Evolutionary conservation across 2,797 vertebrate species (phyloP), one percentile per base, ranked within the genome.

Genomic region (Epinephelus malabaricus): DNA sequence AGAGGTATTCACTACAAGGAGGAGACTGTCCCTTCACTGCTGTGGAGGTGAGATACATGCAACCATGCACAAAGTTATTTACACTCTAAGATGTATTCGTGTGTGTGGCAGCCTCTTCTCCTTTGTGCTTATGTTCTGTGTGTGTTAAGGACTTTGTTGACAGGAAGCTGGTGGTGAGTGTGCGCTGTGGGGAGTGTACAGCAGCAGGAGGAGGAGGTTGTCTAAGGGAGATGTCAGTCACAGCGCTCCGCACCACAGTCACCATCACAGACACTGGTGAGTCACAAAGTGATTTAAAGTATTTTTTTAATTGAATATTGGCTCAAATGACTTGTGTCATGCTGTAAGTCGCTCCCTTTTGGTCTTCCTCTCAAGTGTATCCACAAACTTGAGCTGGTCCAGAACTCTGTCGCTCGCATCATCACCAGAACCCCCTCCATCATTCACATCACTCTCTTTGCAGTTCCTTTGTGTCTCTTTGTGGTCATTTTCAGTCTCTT

Each of bases 251-350:
- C 21, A 95, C 94, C 21, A 94, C 94, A 0, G 84, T 96, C 46
- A 95, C 90, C 27, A 89, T 99, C 67, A 95, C 93, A 19, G 90
- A 92, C 86, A 93, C 96, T 81, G 97, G 98, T 98, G 77, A 93
- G 88, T 43, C 40, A 43, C 40, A 43, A 43, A 10, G 40, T 43
- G 3, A 10, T 43, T 43, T 12, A 43, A 12, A 43, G 40, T 43
- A 11, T 43, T 34, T 34, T 8, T 34, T 43, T 12, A 43, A 43
- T 2, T 43, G 11, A 43, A 43, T 43, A 43, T 10, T 43, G 40
- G 40, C 40, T 43, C 10, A 51, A 51, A 51, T 51, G n/a, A 53
- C 8, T 53, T 30, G 27, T 30, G 27, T 30, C 27, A 30, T 30
- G 27, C 5, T 30, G 27, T 30, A 30, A 30, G 5, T 30, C 5